Conservation (phyloP, 64 coral and sea anemone genomes). For the Montipora foliosa region DNA sequence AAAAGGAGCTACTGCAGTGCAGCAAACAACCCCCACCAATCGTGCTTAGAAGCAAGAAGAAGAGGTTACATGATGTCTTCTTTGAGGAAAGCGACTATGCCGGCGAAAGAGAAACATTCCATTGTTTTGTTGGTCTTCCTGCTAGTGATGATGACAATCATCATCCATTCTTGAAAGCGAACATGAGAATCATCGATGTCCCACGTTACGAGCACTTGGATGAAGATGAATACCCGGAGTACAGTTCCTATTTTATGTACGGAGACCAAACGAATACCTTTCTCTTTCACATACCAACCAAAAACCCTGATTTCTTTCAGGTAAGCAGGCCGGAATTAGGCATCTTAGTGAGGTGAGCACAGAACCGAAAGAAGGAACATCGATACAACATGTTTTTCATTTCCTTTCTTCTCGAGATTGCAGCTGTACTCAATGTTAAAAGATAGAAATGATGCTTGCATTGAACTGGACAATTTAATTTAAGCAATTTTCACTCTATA, state of each 20-base stretch:
- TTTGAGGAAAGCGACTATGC: slow-evolving; percentile 52
- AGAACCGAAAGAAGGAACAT: too few species aligned
- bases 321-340: neutral
- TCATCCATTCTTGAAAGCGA: slow-evolving; percentile 50
- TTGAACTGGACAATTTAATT: too few species aligned
- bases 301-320: slow-evolving; percentile 68
- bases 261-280: slow-evolving; percentile 27
- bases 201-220: slow-evolving; percentile 35
- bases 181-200: slow-evolving; percentile 55
- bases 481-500: too few species aligned
- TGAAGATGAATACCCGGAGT: slow-evolving; percentile 29
- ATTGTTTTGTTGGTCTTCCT: slow-evolving; percentile 53
- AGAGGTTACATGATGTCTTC: slow-evolving; percentile 48
- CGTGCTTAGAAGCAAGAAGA: slow-evolving; percentile 10
- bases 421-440: too few species aligned
- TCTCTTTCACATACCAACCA: slow-evolving; percentile 52
- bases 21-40: neutral
- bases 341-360: too few species aligned
- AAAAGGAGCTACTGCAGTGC: neutral
- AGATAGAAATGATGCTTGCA: too few species aligned
- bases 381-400: too few species aligned
- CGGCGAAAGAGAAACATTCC: neutral
- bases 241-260: slow-evolving; percentile 48
- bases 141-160: neutral
- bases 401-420: too few species aligned